Evolutionary conservation across 2,888 invertebrate species (phyloP).

Genomic region (Icerya purchasi): DNA sequence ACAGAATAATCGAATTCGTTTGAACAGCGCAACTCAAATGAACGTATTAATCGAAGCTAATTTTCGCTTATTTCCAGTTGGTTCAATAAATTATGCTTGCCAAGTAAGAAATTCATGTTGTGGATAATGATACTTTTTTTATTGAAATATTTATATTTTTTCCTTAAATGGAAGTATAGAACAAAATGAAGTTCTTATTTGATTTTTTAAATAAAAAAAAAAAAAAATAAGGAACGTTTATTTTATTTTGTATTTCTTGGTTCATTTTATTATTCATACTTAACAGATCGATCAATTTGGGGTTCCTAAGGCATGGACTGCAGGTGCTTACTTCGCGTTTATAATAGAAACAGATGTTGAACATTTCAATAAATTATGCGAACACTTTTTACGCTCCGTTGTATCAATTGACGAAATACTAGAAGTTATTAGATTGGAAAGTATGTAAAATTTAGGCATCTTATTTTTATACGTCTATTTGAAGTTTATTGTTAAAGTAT

Average conservation of each 20-base stretch:
- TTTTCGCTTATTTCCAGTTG: background rate
- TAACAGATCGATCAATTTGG: constrained; percentile 56
- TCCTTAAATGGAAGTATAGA: too few relatives aligned
- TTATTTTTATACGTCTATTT: too few relatives aligned
- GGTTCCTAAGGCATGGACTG: constrained; percentile 56
- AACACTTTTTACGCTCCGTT: constrained; percentile 45
- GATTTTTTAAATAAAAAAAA: too few relatives aligned
- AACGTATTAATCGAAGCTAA: background rate
- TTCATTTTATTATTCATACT: background rate
- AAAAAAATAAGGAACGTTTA: too few relatives aligned
- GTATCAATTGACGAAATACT: constrained; percentile 56
- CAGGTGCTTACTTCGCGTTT: constrained; percentile 47
- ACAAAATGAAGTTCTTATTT: too few relatives aligned
- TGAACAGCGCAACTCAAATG: background rate
- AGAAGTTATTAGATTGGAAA: constrained; percentile 51
- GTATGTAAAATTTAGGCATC: too few relatives aligned
- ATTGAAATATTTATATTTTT: too few relatives aligned
- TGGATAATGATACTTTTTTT: too few relatives aligned
- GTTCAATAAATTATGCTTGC: too few relatives aligned
- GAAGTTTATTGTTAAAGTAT: too few relatives aligned
- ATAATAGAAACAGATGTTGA: constrained; percentile 56
- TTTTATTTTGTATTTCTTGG: too few relatives aligned
- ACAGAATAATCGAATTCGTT: background rate
- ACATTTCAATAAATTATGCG: constrained; percentile 46
- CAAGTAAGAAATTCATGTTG: too few relatives aligned